These are phyloP conservation scores for Apamea epomidion DNA, from an alignment of 2,888 invertebrate genomes.

Conservation along the genomic window DNA sequence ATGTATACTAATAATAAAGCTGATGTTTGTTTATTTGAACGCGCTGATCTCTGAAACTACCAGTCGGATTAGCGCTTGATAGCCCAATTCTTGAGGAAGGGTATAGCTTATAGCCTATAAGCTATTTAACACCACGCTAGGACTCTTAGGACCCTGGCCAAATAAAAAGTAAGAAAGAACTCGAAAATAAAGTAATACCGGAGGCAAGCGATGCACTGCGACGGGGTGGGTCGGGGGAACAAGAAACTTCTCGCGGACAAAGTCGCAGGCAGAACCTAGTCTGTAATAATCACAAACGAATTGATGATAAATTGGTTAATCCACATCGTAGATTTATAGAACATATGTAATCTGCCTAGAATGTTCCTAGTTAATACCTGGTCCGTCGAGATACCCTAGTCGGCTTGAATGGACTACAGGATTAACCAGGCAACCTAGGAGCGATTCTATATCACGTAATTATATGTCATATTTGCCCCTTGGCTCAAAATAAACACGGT, in stretches of 20 bases:
- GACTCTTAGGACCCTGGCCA: neutral
- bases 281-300: neutral
- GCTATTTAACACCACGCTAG: neutral
- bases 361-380: conserved; percentile 9
- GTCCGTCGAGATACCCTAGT: neutral
- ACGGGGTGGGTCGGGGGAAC: neutral
- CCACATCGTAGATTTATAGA: neutral
- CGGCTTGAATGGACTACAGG: neutral
- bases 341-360: neutral
- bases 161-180: neutral
- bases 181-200: neutral
- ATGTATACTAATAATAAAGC: neutral
- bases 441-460: conserved; percentile 25
- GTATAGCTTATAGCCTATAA: no score
- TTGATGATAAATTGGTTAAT: no score
- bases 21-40: neutral
- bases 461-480: conserved; percentile 11
- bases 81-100: neutral
- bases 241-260: neutral
- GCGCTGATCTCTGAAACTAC: neutral
- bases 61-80: neutral
- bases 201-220: neutral
- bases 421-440: conserved; percentile 6
- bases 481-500: conserved; percentile 38
- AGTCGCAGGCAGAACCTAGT: neutral